Conservation (phyloP, 2,888 invertebrate genomes). For the Chymomyza fuscimana region DNA sequence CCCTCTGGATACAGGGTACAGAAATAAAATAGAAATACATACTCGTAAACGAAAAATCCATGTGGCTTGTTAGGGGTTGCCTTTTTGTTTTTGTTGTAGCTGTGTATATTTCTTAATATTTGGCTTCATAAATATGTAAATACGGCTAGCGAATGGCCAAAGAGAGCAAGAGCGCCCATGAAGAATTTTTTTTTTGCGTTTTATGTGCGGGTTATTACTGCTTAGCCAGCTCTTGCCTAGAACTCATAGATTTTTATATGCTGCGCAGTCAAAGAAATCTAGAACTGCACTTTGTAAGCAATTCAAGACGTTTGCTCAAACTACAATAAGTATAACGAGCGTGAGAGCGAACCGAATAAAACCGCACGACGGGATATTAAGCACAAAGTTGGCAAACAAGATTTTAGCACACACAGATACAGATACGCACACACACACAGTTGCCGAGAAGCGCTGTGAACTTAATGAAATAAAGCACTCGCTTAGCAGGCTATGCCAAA, state of each 20-base stretch:
- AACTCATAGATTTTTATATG: not conserved
- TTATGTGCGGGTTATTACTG: conserved; percentile 1
- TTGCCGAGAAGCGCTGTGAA: conserved; percentile 34
- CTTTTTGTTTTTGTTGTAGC: not conserved
- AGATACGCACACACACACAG: conserved; percentile 15
- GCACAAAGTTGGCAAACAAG: conserved; percentile 63
- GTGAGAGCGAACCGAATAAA: conserved; percentile 37
- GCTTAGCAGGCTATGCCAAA: conserved; percentile 42
- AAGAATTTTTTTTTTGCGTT: conserved; percentile 30
- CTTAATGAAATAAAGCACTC: conserved; percentile 73
- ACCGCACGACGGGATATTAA: conserved; percentile 70
- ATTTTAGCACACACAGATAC: conserved; percentile 45
- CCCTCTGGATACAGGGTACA: no score
- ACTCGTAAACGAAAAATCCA: not conserved
- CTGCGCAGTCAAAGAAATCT: not conserved
- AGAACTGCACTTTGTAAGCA: conserved; percentile 35
- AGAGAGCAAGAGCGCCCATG: conserved; percentile 29
- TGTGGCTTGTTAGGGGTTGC: not conserved
- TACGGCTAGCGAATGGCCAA: conserved; percentile 30
- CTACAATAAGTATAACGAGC: conserved; percentile 49
- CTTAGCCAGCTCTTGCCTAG: not conserved
- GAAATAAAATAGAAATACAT: not conserved
- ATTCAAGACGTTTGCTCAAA: conserved; percentile 39
- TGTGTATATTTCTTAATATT: conserved; percentile 54
- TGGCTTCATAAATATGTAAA: conserved; percentile 68